These are phyloP conservation scores for Drosophila funebris DNA, from an alignment of 1,140 invertebrate genomes.

Conservation along the genomic window DNA sequence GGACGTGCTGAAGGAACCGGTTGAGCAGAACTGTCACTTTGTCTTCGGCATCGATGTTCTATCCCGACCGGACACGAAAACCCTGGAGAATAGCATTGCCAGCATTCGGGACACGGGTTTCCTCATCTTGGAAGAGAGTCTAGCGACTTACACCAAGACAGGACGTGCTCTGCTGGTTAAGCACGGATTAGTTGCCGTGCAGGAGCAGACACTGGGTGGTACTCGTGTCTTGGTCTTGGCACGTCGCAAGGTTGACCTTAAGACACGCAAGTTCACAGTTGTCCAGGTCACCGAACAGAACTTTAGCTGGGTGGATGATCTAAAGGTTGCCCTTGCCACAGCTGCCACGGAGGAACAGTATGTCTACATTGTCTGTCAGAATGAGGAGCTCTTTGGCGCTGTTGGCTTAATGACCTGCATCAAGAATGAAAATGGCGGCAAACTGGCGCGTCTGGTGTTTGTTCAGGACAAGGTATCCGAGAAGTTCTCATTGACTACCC, in stretches of 20 bases:
- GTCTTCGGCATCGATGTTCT: conserved; percentile 87
- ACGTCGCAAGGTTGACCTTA: conserved; percentile 84
- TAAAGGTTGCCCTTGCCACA: conserved; percentile 88
- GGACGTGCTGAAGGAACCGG: conserved; percentile 84
- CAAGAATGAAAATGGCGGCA: conserved; percentile 91
- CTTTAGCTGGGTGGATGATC: conserved; percentile 91
- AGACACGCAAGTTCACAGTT: conserved; percentile 57
- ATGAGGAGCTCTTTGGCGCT: conserved; percentile 89
- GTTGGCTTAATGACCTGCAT: conserved; percentile 96
- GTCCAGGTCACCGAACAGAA: conserved; percentile 87
- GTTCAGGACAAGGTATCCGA: conserved; percentile 87
- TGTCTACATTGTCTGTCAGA: conserved; percentile 89
- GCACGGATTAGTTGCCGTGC: conserved; percentile 84
- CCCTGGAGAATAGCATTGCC: conserved; percentile 85
- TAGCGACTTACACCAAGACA: conserved; percentile 84
- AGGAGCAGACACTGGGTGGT: conserved; percentile 85
- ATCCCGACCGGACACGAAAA: conserved; percentile 84
- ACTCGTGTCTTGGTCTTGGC: conserved; percentile 87
- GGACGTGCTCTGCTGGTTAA: conserved; percentile 81
- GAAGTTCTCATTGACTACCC: conserved; percentile 86
- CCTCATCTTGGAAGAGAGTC: conserved; percentile 90
- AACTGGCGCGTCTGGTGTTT: conserved; percentile 89
- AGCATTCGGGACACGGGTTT: conserved; percentile 90
- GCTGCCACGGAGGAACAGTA: conserved; percentile 86
- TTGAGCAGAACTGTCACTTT: conserved; percentile 88